These are phyloP conservation scores for Ashinkailepas kermadecensis DNA, from an alignment of 2,888 invertebrate genomes.

Conservation along the genomic window DNA sequence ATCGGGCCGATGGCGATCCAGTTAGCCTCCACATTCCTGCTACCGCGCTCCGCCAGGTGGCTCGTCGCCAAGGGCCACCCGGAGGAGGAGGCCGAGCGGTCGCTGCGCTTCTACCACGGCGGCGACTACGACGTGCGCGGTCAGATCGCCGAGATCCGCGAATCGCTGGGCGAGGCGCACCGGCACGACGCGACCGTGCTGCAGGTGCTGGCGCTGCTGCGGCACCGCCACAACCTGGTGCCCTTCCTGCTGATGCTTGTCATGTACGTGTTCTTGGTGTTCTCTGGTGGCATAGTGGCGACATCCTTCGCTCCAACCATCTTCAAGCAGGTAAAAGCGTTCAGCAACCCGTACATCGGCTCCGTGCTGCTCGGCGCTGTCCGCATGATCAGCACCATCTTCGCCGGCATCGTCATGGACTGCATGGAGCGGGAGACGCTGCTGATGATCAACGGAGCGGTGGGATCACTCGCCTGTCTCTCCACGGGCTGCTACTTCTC, in stretches of 20 bases:
- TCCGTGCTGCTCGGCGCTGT: neutral
- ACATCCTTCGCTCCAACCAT: neutral
- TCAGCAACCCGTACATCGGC: neutral
- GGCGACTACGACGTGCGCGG: neutral
- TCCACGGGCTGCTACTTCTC: neutral
- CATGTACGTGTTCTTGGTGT: neutral
- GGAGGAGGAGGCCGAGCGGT: neutral
- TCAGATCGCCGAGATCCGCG: neutral
- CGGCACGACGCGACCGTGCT: neutral
- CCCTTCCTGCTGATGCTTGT: neutral
- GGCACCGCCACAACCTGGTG: neutral
- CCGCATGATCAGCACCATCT: neutral
- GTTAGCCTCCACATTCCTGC: neutral
- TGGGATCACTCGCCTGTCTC: neutral
- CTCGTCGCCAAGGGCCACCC: neutral
- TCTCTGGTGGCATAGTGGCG: neutral
- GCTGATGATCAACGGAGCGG: neutral
- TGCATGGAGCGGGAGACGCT: neutral
- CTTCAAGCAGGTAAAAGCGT: neutral
- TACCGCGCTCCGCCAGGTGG: neutral
- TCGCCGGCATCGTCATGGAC: neutral
- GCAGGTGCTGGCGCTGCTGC: neutral
- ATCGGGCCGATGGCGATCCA: neutral
- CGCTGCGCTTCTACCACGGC: neutral
- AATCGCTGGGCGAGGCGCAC: neutral